A percentile compares a stretch with the other conserved stretches of the same genome.
These are phyloP conservation scores for Stigmatopora nigra DNA, from an alignment of 2,113 vertebrate species.

Conservation along the genomic window DNA sequence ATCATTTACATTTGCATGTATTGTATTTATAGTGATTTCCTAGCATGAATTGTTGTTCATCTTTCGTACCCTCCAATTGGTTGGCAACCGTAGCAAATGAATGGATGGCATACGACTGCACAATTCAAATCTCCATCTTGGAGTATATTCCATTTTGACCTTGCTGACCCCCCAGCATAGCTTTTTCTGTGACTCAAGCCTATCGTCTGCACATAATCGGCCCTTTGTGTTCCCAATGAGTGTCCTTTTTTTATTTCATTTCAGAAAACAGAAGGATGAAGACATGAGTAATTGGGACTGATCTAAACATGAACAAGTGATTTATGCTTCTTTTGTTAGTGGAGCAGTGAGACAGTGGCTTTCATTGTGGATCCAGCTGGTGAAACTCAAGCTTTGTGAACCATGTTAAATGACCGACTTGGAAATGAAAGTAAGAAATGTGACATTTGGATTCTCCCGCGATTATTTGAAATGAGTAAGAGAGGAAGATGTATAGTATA, in stretches of 20 bases:
- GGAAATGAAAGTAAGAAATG: conserved; percentile 3
- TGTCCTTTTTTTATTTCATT: conserved; percentile 53
- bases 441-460: background rate
- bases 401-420: background rate
- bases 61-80: too few relatives aligned
- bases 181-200: conserved; percentile 52
- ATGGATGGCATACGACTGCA: background rate
- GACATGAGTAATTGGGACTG: conserved; percentile 32
- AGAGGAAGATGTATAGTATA: background rate
- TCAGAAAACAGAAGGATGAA: conserved; percentile 30
- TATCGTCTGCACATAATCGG: conserved; percentile 51
- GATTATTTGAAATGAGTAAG: background rate
- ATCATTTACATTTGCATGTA: too few relatives aligned
- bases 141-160: conserved; percentile 18
- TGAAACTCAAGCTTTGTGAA: background rate
- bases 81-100: too few relatives aligned
- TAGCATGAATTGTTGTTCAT: too few relatives aligned
- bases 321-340: conserved; percentile 32
- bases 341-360: conserved; percentile 16
- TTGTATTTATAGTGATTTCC: too few relatives aligned
- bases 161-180: conserved; percentile 43
- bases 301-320: conserved; percentile 39
- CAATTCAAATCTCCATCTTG: conserved; percentile 20
- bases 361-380: background rate
- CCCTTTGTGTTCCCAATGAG: conserved; percentile 62